Percentiles rank a stretch among this genome's conserved stretches.
Evolutionary conservation across 2,113 vertebrate genomes (phyloP).

Genomic region (Erythrolamprus reginae): DNA sequence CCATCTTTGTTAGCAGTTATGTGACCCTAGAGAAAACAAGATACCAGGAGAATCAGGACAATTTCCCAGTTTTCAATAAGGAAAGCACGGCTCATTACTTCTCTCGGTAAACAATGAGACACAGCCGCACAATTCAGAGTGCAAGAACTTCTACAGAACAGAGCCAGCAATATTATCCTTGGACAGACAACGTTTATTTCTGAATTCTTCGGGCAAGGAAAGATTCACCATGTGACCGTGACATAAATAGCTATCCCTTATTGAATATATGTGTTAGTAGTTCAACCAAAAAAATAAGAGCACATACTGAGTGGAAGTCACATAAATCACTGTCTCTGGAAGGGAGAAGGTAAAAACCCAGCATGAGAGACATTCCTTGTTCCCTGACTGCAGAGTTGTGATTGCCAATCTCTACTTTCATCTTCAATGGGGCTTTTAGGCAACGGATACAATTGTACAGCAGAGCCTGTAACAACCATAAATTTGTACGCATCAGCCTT

Average conservation of each 20-base stretch:
- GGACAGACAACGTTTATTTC: neutral
- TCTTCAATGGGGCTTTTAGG: neutral
- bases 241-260: neutral
- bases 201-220: neutral
- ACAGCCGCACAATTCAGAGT: neutral
- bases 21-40: neutral
- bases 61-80: neutral
- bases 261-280: neutral
- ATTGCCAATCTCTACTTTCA: neutral
- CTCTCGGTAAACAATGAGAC: neutral
- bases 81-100: neutral
- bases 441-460: neutral
- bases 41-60: neutral
- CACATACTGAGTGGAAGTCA: neutral
- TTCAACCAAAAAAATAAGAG: neutral
- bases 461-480: neutral
- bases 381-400: neutral
- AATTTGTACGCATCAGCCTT: neutral
- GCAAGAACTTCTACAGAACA: neutral
- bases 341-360: neutral
- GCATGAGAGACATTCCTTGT: neutral
- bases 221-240: neutral
- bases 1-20: neutral
- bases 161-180: neutral
- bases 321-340: neutral